Conservation (phyloP, 2,797 vertebrate species). For the Macropodus opercularis region DNA sequence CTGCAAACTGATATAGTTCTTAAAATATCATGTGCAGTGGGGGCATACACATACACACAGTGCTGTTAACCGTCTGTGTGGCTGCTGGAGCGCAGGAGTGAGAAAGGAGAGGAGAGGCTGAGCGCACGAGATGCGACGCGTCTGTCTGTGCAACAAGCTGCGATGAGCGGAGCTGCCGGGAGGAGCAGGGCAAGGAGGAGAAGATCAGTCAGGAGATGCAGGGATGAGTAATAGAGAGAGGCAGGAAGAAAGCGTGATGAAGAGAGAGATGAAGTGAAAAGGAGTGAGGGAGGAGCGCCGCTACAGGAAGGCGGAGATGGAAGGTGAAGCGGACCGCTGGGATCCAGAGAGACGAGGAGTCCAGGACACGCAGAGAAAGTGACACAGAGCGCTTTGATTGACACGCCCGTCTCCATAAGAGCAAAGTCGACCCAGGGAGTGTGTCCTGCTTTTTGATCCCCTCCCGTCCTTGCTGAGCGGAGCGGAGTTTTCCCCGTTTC, state of each 20-base stretch:
- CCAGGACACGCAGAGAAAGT: conserved; percentile 44
- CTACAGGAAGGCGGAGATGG: conserved; percentile 19
- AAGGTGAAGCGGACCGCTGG: conserved; percentile 38
- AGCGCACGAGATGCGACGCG: conserved; percentile 21
- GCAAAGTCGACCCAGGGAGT: conserved; percentile 13
- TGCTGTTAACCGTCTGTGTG: conserved; percentile 36
- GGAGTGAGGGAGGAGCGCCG: conserved; percentile 22
- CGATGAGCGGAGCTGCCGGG: conserved; percentile 41
- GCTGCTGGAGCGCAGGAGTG: conserved; percentile 5
- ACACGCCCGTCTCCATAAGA: conserved; percentile 9
- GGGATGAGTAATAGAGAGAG: conserved; percentile 34
- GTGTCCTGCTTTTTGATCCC: conserved; percentile 18
- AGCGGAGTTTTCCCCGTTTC: conserved; percentile 25
- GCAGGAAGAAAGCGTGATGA: conserved; percentile 9
- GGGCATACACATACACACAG: neutral
- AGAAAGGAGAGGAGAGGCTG: conserved; percentile 6
- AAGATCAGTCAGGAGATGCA: conserved; percentile 46
- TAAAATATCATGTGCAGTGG: neutral
- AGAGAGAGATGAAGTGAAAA: conserved; percentile 18
- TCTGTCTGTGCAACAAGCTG: conserved; percentile 65
- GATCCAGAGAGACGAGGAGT: conserved; percentile 28
- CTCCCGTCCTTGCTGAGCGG: conserved; percentile 1
- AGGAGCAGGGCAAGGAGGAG: conserved; percentile 40
- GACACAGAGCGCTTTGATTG: conserved; percentile 30
- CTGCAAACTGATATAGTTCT: neutral